A percentile compares a stretch with the other conserved stretches of the same genome.
phyloP scores from a whole-genome alignment of 2,888 invertebrate species.

The Autographa pulchrina region DNA sequence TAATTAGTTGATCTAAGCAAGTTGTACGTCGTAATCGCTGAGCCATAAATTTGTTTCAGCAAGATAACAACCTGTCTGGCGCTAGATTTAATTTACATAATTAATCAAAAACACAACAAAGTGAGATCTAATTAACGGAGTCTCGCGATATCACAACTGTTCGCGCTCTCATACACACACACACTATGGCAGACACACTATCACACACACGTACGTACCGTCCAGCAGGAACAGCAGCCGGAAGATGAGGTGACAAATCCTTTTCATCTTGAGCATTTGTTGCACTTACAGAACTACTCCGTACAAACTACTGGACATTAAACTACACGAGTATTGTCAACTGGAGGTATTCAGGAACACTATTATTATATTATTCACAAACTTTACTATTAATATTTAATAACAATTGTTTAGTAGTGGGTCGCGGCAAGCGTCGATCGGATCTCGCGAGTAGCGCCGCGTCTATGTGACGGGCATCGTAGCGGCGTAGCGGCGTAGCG shows the following conservation, averaged over 20 bases:
- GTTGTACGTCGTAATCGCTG: constrained; percentile 27
- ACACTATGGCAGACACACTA: constrained; percentile 5
- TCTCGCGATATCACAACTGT: not conserved
- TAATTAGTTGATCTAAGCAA: constrained; percentile 31
- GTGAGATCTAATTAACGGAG: constrained; percentile 15
- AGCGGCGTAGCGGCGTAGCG: constrained; percentile 52
- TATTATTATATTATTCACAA: constrained; percentile 42
- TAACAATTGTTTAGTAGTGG: constrained; percentile 6
- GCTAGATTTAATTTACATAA: constrained; percentile 25
- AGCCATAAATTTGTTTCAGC: constrained; percentile 16
- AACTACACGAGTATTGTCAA: constrained; percentile 56
- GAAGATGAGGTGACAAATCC: constrained; percentile 84
- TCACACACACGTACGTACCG: constrained; percentile 68
- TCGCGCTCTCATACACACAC: constrained; percentile 4
- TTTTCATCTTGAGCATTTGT: constrained; percentile 80
- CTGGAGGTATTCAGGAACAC: constrained; percentile 57
- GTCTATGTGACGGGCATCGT: constrained; percentile 39
- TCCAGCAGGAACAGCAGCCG: constrained; percentile 82
- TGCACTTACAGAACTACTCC: constrained; percentile 58
- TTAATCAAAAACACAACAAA: constrained; percentile 26
- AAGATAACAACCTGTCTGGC: constrained; percentile 35
- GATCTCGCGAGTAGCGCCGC: constrained; percentile 11
- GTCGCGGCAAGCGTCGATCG: constrained; percentile 11
- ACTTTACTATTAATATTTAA: constrained; percentile 26
- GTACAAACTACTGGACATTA: constrained; percentile 37